Conservation (phyloP, 2,797 vertebrate species). For the Crax fasciolata region DNA sequence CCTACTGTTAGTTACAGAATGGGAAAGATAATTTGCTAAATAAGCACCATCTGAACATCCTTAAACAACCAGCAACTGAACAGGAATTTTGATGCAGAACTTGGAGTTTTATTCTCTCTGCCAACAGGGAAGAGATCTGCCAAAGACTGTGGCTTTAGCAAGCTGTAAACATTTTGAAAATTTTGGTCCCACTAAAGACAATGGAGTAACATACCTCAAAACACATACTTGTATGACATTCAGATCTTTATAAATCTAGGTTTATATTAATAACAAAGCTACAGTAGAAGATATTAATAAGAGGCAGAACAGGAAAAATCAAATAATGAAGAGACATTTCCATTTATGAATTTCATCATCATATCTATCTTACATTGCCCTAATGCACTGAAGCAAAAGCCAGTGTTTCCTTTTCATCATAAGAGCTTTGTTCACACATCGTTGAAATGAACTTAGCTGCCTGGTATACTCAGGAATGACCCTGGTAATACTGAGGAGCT, state of each 20-base stretch:
- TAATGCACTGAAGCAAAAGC: slow-evolving; percentile 28
- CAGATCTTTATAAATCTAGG: background rate
- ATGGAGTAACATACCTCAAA: background rate
- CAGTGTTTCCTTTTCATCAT: background rate
- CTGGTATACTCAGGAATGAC: background rate
- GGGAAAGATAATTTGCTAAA: background rate
- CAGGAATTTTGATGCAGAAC: background rate
- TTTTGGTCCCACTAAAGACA: background rate
- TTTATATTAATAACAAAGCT: background rate
- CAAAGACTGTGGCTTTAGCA: background rate
- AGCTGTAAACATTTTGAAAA: background rate
- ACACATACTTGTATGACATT: background rate
- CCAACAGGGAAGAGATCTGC: background rate
- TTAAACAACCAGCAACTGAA: background rate
- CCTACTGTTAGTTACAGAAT: background rate
- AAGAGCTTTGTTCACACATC: slow-evolving; percentile 16
- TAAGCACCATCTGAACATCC: background rate
- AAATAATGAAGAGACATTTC: background rate
- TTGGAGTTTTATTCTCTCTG: background rate
- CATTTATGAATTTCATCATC: background rate
- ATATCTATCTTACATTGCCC: background rate
- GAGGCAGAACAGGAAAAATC: background rate
- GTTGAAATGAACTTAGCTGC: background rate
- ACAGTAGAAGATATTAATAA: background rate
- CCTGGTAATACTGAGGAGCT: background rate